Conservation (phyloP, 2,797 vertebrate species). For the Epinephelus awoara region DNA sequence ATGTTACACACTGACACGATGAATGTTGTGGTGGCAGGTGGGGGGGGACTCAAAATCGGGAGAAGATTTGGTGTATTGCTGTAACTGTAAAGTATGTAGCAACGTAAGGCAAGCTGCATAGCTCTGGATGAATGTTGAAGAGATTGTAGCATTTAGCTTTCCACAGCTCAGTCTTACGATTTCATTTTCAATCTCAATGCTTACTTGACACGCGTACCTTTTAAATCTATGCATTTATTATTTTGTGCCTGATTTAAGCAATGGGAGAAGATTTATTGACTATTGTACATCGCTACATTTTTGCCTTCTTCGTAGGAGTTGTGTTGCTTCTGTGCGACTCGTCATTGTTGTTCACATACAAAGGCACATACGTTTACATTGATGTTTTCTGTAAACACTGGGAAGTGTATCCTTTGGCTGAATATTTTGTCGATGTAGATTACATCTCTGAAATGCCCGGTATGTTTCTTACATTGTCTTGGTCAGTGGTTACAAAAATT, state of each 20-base stretch:
- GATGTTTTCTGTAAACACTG: not conserved
- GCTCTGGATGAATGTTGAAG: conserved; percentile 23
- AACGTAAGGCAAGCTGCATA: conserved; percentile 11
- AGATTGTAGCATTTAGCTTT: conserved; percentile 11
- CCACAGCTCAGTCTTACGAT: conserved; percentile 27
- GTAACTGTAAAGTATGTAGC: conserved; percentile 20
- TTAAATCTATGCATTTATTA: conserved; percentile 67
- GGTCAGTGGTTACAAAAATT: conserved; percentile 12
- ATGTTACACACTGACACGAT: conserved; percentile 22
- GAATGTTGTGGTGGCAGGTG: conserved; percentile 38
- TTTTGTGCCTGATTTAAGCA: conserved; percentile 58
- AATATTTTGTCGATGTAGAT: not conserved
- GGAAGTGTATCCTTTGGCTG: not conserved
- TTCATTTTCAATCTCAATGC: conserved; percentile 3
- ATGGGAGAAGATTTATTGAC: conserved; percentile 9
- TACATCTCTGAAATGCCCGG: conserved; percentile 6
- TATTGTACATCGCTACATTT: conserved; percentile 17
- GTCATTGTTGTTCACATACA: conserved; percentile 14
- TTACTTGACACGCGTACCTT: conserved; percentile 35
- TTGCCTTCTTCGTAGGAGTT: conserved; percentile 20
- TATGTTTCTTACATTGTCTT: conserved; percentile 4
- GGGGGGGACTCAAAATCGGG: not conserved
- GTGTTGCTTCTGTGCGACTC: conserved; percentile 21
- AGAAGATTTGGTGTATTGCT: not conserved
- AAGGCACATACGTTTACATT: not conserved